phyloP scores from a whole-genome alignment of 1,140 invertebrate species.

The Pachypsylla venusta region DNA sequence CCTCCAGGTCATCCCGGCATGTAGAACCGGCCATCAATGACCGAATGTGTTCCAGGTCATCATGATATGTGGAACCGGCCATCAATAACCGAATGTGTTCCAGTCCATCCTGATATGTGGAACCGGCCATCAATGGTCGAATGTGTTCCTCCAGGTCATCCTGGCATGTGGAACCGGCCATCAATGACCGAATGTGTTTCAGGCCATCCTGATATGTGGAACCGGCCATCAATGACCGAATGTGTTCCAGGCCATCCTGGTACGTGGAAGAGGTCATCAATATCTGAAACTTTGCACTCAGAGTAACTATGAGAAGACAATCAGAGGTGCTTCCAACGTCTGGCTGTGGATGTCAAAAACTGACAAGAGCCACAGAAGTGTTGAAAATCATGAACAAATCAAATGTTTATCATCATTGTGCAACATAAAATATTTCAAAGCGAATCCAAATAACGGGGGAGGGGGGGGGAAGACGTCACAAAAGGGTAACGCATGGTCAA shows the following conservation, averaged over 20 bases:
- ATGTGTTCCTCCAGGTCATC: constrained; percentile 69
- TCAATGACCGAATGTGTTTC: constrained; percentile 88
- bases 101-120: constrained; percentile 81
- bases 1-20: constrained; percentile 11
- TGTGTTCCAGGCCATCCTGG: constrained; percentile 80
- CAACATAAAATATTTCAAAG: too few relatives aligned
- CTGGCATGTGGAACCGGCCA: constrained; percentile 84
- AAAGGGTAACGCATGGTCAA: too few relatives aligned
- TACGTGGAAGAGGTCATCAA: constrained; percentile 60
- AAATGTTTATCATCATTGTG: constrained; percentile 2
- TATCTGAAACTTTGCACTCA: constrained; percentile 21
- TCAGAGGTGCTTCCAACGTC: constrained; percentile 7
- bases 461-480: too few relatives aligned
- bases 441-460: too few relatives aligned
- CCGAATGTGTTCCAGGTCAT: constrained; percentile 56
- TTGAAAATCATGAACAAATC: background rate
- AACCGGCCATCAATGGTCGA: constrained; percentile 62
- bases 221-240: constrained; percentile 79
- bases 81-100: constrained; percentile 36
- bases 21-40: constrained; percentile 3
- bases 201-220: constrained; percentile 87
- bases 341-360: constrained; percentile 11
- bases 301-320: constrained; percentile 25
- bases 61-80: constrained; percentile 95
- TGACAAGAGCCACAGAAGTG: constrained; percentile 9